Conservation (phyloP, 2,113 vertebrate genomes). For the Hiodon tergisus region DNA sequence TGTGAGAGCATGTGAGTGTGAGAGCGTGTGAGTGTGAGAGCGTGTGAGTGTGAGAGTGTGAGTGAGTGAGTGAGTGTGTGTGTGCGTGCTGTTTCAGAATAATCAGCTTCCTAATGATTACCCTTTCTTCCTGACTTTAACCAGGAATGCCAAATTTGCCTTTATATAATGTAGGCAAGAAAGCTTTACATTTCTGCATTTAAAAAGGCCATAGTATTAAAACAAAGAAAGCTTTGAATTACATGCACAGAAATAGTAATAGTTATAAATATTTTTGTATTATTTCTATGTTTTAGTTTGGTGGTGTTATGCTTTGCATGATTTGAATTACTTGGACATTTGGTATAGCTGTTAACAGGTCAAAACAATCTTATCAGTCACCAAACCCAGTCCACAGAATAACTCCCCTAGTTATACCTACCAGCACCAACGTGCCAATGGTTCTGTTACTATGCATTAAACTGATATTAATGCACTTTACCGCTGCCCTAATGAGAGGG, state of each 20-base stretch:
- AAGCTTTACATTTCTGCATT: conserved; percentile 13
- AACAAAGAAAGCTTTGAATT: conserved; percentile 37
- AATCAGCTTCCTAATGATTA: not conserved
- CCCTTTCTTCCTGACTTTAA: conserved; percentile 6
- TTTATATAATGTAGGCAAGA: conserved; percentile 33
- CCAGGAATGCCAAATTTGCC: conserved; percentile 29
- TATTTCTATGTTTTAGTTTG: conserved; percentile 18
- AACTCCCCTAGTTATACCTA: not conserved
- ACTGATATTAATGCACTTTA: not conserved
- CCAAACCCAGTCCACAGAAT: not conserved
- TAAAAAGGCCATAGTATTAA: conserved; percentile 29
- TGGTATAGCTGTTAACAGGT: not conserved
- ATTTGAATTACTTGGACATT: conserved; percentile 15
- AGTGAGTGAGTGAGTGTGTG: conserved; percentile 11
- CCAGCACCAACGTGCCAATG: not conserved
- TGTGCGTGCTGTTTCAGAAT: not conserved
- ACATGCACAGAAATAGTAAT: conserved; percentile 49
- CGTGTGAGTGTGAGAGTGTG: not conserved
- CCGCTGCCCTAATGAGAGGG: not conserved
- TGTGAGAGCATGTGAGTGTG: conserved; percentile 6
- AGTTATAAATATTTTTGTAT: conserved; percentile 35
- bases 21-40: not conserved
- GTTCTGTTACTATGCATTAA: not conserved
- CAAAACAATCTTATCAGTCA: not conserved
- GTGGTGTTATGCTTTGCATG: conserved; percentile 36